Percentiles rank a stretch among this genome's conserved stretches.
These are phyloP conservation scores for Phorcus lineatus DNA, from an alignment of 2,888 invertebrate genomes.

Conservation along the genomic window DNA sequence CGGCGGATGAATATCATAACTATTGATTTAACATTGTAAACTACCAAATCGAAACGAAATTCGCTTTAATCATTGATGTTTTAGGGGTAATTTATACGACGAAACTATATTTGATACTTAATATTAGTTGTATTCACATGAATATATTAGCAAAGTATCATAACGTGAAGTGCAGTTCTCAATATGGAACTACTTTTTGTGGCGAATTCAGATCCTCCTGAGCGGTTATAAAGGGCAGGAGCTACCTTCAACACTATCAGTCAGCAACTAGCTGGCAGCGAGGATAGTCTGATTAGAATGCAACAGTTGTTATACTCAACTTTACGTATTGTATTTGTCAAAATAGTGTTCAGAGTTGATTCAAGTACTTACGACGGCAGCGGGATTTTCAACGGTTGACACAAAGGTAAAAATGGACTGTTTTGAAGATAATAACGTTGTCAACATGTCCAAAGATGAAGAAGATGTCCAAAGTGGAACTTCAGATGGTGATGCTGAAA, in stretches of 20 bases:
- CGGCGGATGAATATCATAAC: too few species aligned
- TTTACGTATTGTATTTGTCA: conserved; percentile 8
- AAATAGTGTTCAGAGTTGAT: conserved; percentile 24
- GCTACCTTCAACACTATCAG: background rate
- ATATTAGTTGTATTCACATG: too few species aligned
- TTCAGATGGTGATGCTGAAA: conserved; percentile 26
- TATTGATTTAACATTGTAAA: too few species aligned
- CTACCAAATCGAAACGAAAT: too few species aligned
- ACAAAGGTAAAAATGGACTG: background rate
- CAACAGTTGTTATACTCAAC: background rate
- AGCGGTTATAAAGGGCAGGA: conserved; percentile 30
- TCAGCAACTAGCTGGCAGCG: conserved; percentile 48
- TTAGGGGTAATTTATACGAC: too few species aligned
- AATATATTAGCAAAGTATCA: background rate
- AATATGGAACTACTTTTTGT: conserved; percentile 31
- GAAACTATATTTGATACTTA: too few species aligned
- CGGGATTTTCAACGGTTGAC: conserved; percentile 61
- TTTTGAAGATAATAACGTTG: background rate
- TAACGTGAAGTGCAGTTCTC: background rate
- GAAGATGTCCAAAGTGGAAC: conserved; percentile 1
- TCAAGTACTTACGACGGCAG: conserved; percentile 29
- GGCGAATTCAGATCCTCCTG: conserved; percentile 35
- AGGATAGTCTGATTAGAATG: conserved; percentile 40
- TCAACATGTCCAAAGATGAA: conserved; percentile 9
- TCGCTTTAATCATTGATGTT: too few species aligned